phyloP scores from a whole-genome alignment of 35 echinoderm and acorn worm genomes.

The Apostichopus parvimensis region DNA sequence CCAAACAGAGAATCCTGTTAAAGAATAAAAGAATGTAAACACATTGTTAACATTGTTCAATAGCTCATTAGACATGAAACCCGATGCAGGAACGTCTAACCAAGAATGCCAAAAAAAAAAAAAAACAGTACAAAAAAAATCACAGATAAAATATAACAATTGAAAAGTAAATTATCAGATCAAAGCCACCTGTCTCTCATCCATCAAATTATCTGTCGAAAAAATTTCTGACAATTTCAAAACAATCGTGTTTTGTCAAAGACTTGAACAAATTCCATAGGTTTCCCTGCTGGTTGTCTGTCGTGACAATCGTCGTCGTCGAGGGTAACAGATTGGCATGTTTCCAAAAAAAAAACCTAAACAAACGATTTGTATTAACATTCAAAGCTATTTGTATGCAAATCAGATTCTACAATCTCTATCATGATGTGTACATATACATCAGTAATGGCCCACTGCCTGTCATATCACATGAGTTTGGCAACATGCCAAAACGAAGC shows the following conservation, averaged over 20 bases:
- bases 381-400: no score
- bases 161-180: neutral
- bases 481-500: neutral
- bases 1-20: no score
- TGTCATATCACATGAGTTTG: neutral
- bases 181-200: neutral
- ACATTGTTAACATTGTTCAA: no score
- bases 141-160: neutral
- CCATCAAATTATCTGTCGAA: neutral
- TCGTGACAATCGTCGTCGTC: neutral
- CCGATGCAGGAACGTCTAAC: no score
- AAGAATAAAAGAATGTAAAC: no score
- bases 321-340: neutral
- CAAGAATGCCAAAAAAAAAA: no score
- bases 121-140: neutral
- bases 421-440: no score
- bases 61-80: no score
- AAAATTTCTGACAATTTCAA: constrained; percentile 14
- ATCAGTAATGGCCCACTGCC: no score
- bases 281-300: neutral
- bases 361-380: no score
- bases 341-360: neutral
- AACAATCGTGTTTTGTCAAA: neutral
- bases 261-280: neutral
- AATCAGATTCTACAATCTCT: no score